Evolutionary conservation across 2,797 vertebrate species (phyloP).

Genomic region (Manis crassicaudata): DNA sequence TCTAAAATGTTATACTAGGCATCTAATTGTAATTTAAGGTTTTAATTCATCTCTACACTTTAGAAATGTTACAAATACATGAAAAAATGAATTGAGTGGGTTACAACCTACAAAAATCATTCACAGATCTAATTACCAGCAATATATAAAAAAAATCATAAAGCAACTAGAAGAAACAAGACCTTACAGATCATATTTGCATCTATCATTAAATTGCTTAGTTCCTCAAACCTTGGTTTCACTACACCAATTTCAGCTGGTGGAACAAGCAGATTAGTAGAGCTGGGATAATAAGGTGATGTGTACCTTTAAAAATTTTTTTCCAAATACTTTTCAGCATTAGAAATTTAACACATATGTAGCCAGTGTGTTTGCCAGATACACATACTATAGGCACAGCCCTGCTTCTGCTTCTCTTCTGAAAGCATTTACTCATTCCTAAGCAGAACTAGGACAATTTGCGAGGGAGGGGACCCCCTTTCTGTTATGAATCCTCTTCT

Average conservation of each 20-base stretch:
- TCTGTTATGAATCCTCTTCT: neutral
- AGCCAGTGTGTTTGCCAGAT: neutral
- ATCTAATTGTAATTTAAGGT: neutral
- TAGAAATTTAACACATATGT: neutral
- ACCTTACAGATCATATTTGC: neutral
- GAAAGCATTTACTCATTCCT: neutral
- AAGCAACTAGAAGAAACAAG: neutral
- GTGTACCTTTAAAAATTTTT: neutral
- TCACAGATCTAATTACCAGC: neutral
- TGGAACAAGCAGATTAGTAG: neutral
- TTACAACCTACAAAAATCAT: neutral
- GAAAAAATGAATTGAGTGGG: neutral
- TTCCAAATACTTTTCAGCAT: neutral
- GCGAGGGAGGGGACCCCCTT: neutral
- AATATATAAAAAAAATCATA: neutral
- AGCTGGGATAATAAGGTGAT: neutral
- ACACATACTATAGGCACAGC: neutral
- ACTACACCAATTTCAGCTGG: neutral
- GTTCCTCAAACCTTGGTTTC: constrained; percentile 13
- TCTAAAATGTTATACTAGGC: neutral
- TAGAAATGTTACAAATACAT: neutral
- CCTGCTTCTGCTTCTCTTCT: neutral
- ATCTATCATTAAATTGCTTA: constrained; percentile 23
- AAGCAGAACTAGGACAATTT: neutral
- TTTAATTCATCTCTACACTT: neutral